Conservation (phyloP, 2,888 invertebrate species). For the Orthonevra nobilis region DNA sequence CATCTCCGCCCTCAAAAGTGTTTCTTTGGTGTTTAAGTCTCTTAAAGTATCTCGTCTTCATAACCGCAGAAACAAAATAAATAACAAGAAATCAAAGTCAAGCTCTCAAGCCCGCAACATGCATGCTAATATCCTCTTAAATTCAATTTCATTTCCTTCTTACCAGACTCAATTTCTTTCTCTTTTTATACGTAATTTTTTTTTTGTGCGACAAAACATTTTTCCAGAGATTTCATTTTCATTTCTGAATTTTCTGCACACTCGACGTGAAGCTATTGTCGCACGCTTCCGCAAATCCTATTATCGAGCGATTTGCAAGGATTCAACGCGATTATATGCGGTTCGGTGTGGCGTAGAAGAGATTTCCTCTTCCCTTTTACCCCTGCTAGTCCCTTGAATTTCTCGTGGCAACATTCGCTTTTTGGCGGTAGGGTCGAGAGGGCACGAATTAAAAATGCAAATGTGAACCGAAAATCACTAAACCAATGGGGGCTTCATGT, state of each 20-base stretch:
- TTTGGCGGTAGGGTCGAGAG: neutral
- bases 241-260: slow-evolving; percentile 37
- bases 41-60: too few relatives aligned
- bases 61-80: too few relatives aligned
- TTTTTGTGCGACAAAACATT: slow-evolving; percentile 26
- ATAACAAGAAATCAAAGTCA: too few relatives aligned
- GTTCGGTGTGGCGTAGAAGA: slow-evolving; percentile 32
- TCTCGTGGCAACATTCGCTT: slow-evolving; percentile 29
- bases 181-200: slow-evolving; percentile 9
- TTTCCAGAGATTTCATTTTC: slow-evolving; percentile 53
- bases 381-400: slow-evolving; percentile 24
- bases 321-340: slow-evolving; percentile 60
- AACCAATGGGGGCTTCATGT: slow-evolving; percentile 24
- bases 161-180: too few relatives aligned
- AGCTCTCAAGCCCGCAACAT: slow-evolving; percentile 38
- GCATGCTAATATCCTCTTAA: slow-evolving; percentile 63
- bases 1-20: too few relatives aligned
- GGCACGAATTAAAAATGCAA: slow-evolving; percentile 69
- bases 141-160: slow-evolving; percentile 64
- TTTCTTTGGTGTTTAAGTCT: too few relatives aligned
- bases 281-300: slow-evolving; percentile 67
- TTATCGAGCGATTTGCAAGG: slow-evolving; percentile 68
- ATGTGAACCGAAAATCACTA: slow-evolving; percentile 66
- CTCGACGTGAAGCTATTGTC: slow-evolving; percentile 52
- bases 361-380: slow-evolving; percentile 12